Evolutionary conservation across 2,797 vertebrate genomes (phyloP), one percentile per base, ranked within the genome.

Genomic region (Malacoraja senta): DNA sequence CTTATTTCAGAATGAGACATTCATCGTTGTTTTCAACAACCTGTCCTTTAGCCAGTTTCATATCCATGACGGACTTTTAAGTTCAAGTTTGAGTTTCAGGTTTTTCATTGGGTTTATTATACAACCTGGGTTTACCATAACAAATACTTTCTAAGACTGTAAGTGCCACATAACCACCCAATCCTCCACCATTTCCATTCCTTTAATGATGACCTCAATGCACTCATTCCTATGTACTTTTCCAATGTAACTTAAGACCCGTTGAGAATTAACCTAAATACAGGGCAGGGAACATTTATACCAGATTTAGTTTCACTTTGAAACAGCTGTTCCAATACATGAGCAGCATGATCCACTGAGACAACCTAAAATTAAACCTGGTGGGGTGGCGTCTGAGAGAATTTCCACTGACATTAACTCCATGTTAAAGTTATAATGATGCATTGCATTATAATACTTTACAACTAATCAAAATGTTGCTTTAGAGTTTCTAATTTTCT

Each of bases 301-400:
- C 83, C 83, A 63, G 58, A 88, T 88, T 35, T 2, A 32, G 84
- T 88, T 88, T 88, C 84, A 88, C 15, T 21, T n/a, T 19, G 84
- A 35, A 35, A 88, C 83, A 88, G 83, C 61, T 88, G 83, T 19
- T 84, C 32, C 83, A 88, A 65, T 63, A 65, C 21, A 10, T 88
- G n/a, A 88, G 17, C 38, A 21, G 29, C 29, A 68, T 21, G 29
- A 35, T 32, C 58, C 9, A 68, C 63, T 35, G 63, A 35, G 84
- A 9, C n/a, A 68, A 17, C 0, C 63, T 68, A 68, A 88, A 86
- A 68, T 68, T 88, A 68, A 3, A 13, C 63, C 63, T 21, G 61
- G 21, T 32, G 61, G 29, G 77, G 32, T 35, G 32, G 19, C 78
- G 8, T 35, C 3, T 88, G n/a, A 6, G 24, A 68, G n/a, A 86